Evolutionary conservation across 2,888 invertebrate species (phyloP).

Genomic region (Cancer borealis): DNA sequence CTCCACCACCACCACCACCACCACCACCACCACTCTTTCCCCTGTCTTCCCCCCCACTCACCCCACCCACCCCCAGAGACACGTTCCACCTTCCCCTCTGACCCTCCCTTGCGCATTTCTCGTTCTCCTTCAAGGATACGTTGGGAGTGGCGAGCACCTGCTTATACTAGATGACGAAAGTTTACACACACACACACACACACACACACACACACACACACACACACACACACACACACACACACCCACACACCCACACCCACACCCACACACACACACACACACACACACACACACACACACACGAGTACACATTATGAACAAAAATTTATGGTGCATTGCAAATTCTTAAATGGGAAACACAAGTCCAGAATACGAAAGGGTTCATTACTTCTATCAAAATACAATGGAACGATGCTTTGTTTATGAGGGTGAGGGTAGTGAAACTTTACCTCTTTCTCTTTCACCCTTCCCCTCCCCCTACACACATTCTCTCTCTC

Average conservation of each 20-base stretch:
- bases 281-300: slow-evolving; percentile 44
- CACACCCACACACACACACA: slow-evolving; percentile 39
- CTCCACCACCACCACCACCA: not conserved
- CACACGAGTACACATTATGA: not conserved
- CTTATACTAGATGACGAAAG: not conserved
- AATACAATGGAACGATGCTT: not conserved
- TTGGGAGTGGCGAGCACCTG: not conserved
- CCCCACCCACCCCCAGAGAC: not conserved
- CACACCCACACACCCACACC: not conserved
- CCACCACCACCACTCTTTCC: not conserved
- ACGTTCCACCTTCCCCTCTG: not conserved
- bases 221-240: slow-evolving; percentile 41
- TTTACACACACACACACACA: slow-evolving; percentile 23
- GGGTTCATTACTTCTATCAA: not conserved
- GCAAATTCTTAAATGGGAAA: not conserved
- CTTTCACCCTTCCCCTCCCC: not conserved
- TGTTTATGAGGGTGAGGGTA: too few relatives aligned
- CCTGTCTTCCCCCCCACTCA: not conserved
- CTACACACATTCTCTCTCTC: not conserved
- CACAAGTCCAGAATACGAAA: not conserved
- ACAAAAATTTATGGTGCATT: not conserved
- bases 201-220: slow-evolving; percentile 34
- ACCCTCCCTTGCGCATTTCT: not conserved
- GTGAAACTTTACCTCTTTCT: not conserved
- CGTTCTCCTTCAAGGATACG: not conserved